These are phyloP conservation scores for Trachops cirrhosus DNA, from an alignment of 2,797 vertebrate genomes.

Conservation along the genomic window DNA sequence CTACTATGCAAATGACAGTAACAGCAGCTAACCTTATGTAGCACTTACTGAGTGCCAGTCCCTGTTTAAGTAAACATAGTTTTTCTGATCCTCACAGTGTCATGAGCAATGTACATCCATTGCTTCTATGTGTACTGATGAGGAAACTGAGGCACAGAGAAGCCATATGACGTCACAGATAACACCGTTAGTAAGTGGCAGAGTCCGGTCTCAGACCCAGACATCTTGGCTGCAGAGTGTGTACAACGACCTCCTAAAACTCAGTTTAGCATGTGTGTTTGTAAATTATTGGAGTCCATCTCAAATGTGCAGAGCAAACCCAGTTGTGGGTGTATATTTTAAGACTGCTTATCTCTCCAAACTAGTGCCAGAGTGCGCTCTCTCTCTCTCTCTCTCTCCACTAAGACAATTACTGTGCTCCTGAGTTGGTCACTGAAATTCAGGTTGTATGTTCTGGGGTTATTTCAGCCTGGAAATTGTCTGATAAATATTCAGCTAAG, in stretches of 20 bases:
- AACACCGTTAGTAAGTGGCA: neutral
- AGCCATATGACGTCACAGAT: neutral
- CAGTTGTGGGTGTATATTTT: slow-evolving; percentile 26
- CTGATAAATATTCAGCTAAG: slow-evolving; percentile 28
- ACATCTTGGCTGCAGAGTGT: neutral
- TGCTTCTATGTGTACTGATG: neutral
- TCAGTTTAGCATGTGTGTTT: neutral
- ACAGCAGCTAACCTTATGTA: neutral
- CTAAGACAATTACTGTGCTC: neutral
- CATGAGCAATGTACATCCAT: neutral
- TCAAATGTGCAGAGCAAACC: neutral
- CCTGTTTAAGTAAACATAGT: neutral
- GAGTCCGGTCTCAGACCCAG: neutral
- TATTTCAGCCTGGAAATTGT: slow-evolving; percentile 20
- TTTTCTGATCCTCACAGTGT: neutral
- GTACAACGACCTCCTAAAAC: neutral
- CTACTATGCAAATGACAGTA: neutral
- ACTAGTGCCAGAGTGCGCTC: neutral
- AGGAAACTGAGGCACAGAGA: neutral
- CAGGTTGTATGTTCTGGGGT: neutral
- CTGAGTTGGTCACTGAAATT: neutral
- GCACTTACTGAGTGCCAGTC: neutral
- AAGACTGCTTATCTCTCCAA: slow-evolving; percentile 56
- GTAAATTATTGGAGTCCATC: slow-evolving; percentile 13
- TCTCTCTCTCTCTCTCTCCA: neutral